phyloP scores from a whole-genome alignment of 2,888 invertebrate genomes.

The Rhagophthalmus giganteus region DNA sequence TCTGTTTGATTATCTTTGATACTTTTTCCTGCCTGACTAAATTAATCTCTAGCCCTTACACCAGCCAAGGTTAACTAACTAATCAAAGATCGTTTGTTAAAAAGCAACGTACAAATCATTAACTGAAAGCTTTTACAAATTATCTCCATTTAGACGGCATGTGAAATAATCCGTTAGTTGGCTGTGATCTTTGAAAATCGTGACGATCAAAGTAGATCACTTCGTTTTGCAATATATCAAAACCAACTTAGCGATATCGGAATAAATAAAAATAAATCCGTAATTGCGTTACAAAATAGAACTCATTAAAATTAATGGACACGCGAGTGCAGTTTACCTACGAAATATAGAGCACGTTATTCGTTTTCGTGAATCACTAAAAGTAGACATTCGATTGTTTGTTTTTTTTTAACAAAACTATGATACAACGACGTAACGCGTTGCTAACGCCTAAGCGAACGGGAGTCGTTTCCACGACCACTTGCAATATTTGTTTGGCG shows the following conservation, averaged over 20 bases:
- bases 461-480: not conserved
- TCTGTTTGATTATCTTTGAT: too few species aligned
- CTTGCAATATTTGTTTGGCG: slow-evolving; percentile 7
- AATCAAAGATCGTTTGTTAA: not conserved
- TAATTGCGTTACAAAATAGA: slow-evolving; percentile 9
- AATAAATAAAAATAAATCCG: slow-evolving; percentile 5
- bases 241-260: slow-evolving; percentile 2
- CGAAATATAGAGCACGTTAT: slow-evolving; percentile 20
- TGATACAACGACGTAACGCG: too few species aligned
- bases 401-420: too few species aligned
- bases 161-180: slow-evolving; percentile 7
- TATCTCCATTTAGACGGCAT: not conserved
- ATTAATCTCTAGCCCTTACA: too few species aligned
- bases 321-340: slow-evolving; percentile 18
- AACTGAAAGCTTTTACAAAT: not conserved
- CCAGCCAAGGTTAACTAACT: too few species aligned
- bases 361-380: too few species aligned
- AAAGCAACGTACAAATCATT: not conserved
- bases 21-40: too few species aligned
- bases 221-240: not conserved
- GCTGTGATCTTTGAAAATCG: slow-evolving; percentile 7
- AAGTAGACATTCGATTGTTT: too few species aligned
- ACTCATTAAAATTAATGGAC: slow-evolving; percentile 23
- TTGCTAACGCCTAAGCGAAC: too few species aligned
- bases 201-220: slow-evolving; percentile 4